Evolutionary conservation across 2,797 vertebrate genomes (phyloP).

Genomic region (Neopelma chrysocephalum): DNA sequence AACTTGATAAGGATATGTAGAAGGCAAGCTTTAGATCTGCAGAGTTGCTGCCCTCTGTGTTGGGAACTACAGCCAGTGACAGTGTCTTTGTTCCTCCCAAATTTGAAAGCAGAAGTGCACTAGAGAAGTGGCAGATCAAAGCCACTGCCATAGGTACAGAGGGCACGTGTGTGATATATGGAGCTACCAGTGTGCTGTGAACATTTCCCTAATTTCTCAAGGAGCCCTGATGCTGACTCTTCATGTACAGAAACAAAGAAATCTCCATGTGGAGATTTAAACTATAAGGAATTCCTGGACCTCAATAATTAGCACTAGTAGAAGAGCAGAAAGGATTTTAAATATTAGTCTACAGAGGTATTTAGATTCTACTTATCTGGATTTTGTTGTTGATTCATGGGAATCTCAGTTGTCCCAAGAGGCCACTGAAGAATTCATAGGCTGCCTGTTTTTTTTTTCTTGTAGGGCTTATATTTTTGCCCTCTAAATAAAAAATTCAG

Average conservation of each 20-base stretch:
- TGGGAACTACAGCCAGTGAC: neutral
- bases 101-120: neutral
- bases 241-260: neutral
- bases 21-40: neutral
- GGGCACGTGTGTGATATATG: neutral
- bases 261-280: neutral
- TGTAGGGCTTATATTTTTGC: neutral
- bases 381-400: neutral
- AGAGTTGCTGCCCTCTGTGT: neutral
- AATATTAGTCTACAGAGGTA: neutral
- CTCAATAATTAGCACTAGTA: neutral
- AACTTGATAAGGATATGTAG: neutral
- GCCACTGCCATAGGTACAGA: neutral
- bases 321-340: neutral
- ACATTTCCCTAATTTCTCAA: neutral
- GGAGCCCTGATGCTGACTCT: neutral
- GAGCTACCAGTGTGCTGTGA: neutral
- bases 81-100: fast-evolving
- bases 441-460: neutral
- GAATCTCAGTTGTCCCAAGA: neutral
- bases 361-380: neutral
- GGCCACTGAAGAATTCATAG: neutral
- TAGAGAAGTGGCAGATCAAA: neutral
- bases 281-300: neutral
- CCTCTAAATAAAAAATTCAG: neutral